These are phyloP conservation scores for Scaptomyza caliginosa DNA, from an alignment of 2,888 invertebrate species.

Conservation along the genomic window DNA sequence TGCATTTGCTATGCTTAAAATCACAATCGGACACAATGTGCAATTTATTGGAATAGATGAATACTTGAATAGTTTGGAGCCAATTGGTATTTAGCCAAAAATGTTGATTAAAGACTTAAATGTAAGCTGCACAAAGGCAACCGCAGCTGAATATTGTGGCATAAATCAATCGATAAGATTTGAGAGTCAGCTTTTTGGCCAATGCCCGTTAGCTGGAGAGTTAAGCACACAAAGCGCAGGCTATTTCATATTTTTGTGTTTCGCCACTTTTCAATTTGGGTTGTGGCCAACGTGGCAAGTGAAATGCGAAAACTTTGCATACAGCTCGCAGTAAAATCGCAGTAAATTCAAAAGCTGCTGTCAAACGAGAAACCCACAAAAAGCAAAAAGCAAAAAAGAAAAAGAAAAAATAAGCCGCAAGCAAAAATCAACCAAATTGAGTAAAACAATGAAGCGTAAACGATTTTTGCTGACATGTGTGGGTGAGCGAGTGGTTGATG, in stretches of 20 bases:
- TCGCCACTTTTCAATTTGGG: slow-evolving; percentile 59
- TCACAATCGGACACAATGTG: not conserved
- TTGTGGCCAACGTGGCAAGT: slow-evolving; percentile 23
- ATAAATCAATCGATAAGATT: slow-evolving; percentile 27
- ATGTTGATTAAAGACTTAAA: slow-evolving; percentile 60
- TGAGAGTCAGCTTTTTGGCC: slow-evolving; percentile 44
- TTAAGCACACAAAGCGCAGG: slow-evolving; percentile 41
- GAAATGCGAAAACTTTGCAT: slow-evolving; percentile 37
- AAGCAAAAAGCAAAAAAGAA: slow-evolving; percentile 7
- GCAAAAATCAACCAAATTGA: slow-evolving; percentile 67
- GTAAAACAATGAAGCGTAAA: slow-evolving; percentile 78
- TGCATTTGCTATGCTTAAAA: not conserved
- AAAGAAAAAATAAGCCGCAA: slow-evolving; percentile 27
- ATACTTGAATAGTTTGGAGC: not conserved
- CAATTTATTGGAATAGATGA: not conserved
- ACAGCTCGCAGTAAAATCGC: slow-evolving; percentile 23
- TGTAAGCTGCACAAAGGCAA: slow-evolving; percentile 33
- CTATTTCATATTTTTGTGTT: slow-evolving; percentile 43
- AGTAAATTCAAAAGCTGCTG: slow-evolving; percentile 36
- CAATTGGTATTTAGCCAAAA: slow-evolving; percentile 21
- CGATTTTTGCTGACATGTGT: slow-evolving; percentile 71
- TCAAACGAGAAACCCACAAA: slow-evolving; percentile 32
- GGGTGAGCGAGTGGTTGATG: not conserved
- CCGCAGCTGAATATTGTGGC: not conserved
- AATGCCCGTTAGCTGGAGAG: slow-evolving; percentile 19